phyloP scores from a whole-genome alignment of 2,888 invertebrate species.

The Epirrita christyi region DNA sequence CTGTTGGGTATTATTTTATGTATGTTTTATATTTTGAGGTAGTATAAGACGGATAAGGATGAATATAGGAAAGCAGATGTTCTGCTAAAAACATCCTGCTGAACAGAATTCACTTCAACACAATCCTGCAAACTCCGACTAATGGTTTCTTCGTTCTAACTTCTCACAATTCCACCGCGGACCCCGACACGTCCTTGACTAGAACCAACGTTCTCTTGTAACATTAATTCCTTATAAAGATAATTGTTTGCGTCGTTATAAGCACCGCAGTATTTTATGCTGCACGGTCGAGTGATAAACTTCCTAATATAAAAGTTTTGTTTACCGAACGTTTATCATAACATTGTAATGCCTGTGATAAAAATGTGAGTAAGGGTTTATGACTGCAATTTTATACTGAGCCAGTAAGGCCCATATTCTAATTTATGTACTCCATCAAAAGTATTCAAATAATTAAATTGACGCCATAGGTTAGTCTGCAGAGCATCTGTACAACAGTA shows the following conservation, averaged over 20 bases:
- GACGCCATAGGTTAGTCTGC: neutral
- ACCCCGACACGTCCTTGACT: constrained; percentile 4
- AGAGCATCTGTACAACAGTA: neutral
- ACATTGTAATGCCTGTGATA: constrained; percentile 24
- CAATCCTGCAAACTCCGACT: neutral
- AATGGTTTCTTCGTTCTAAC: constrained; percentile 2
- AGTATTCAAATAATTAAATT: neutral
- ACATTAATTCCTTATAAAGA: constrained; percentile 26
- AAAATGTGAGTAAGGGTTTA: constrained; percentile 16
- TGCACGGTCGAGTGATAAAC: constrained; percentile 32
- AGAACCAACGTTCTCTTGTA: constrained; percentile 12
- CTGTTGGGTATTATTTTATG: too few relatives aligned
- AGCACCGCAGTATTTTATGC: constrained; percentile 33
- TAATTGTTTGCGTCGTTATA: constrained; percentile 34
- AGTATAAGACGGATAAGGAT: too few relatives aligned
- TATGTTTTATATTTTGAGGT: too few relatives aligned
- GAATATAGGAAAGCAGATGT: too few relatives aligned
- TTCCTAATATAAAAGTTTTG: constrained; percentile 32
- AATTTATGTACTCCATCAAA: neutral
- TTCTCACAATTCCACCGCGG: neutral
- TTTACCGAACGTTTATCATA: constrained; percentile 26
- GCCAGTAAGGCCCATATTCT: constrained; percentile 2
- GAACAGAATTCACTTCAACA: neutral
- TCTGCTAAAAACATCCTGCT: neutral
- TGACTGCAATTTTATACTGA: constrained; percentile 17